Conservation (phyloP, 1,140 invertebrate species). For the Ceratina japonica region DNA sequence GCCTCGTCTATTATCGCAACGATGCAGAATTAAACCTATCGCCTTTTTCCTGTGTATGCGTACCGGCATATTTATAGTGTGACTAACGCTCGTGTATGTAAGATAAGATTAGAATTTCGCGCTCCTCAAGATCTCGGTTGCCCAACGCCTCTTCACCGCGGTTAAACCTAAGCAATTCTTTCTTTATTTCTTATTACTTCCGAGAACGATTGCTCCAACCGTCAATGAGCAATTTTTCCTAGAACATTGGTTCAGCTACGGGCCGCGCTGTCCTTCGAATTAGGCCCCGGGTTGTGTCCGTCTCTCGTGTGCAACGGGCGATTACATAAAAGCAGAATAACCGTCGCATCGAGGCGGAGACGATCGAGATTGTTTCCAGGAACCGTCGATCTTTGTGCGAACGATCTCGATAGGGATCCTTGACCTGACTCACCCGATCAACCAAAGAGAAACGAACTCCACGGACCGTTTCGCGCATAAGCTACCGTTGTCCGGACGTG, state of each 20-base stretch:
- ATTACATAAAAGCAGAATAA: too few relatives aligned
- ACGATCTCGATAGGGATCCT: constrained; percentile 37
- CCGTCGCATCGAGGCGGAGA: not conserved
- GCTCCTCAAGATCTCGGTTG: constrained; percentile 40
- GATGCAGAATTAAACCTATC: constrained; percentile 41
- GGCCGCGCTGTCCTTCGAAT: not conserved
- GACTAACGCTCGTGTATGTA: constrained; percentile 40
- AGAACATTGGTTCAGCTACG: not conserved
- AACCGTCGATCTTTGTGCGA: constrained; percentile 14
- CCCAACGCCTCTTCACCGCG: constrained; percentile 32
- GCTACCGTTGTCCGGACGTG: constrained; percentile 46
- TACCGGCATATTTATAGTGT: constrained; percentile 47
- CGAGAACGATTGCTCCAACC: not conserved
- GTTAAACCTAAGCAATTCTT: not conserved
- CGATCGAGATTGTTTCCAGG: not conserved
- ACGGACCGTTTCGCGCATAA: constrained; percentile 23
- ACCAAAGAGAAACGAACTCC: constrained; percentile 17
- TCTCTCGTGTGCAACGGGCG: not conserved
- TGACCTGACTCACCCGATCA: constrained; percentile 46
- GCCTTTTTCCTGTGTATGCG: constrained; percentile 18
- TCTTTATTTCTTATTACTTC: constrained; percentile 14
- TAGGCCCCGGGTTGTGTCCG: not conserved
- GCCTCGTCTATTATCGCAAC: constrained; percentile 24
- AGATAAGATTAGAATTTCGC: constrained; percentile 60
- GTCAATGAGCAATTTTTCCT: not conserved